Evolutionary conservation across 2,113 vertebrate species (phyloP), one percentile per base, ranked within the genome.

Genomic region (Sceloporus undulatus): DNA sequence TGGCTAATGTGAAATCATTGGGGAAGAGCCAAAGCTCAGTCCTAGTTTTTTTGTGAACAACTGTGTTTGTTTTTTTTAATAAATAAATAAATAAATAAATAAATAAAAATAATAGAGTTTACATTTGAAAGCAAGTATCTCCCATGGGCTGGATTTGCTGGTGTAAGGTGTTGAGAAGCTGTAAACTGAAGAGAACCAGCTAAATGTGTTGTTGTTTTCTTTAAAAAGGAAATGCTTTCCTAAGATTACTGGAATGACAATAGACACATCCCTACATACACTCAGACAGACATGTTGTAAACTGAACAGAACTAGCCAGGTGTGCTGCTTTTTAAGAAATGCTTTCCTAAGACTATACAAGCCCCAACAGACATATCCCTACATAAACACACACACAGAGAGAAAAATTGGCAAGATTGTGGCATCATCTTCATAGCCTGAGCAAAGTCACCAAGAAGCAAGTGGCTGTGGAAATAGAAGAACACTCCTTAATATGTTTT

Each of bases 101-200:
- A 48, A 48, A 48, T 48, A 48, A 48, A 48, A 42, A 76, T 21
- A 84, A 56, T 80, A 88, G 87, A 88, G 34, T 84, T 84, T n/a
- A 29, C 62, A 78, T 88, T 78, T 88, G 87, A 75, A 92, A 79
- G 75, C 91, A 77, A 86, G 84, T 75, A 80, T 7, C 42, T 23
- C 87, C 66, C 52, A 76, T 85, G 73, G 65, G 87, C 81, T 1
- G 34, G 65, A 38, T 91, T 91, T 92, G 74, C 65, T 91, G 62
- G 84, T 66, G 5, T 29, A 27, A 75, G 62, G 71, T 80, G 27
- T 54, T 83, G 84, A 90, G 78, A 78, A 93, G 84, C 70, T 5
- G 1, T 73, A 88, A 88, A 8, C 2, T 70, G 18, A 70, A 54
- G 23, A 40, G 77, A 83, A 88, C 74, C 81, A 88, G 81, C n/a